Conservation (phyloP, 1,140 invertebrate genomes). For the Camponotus pennsylvanicus region DNA sequence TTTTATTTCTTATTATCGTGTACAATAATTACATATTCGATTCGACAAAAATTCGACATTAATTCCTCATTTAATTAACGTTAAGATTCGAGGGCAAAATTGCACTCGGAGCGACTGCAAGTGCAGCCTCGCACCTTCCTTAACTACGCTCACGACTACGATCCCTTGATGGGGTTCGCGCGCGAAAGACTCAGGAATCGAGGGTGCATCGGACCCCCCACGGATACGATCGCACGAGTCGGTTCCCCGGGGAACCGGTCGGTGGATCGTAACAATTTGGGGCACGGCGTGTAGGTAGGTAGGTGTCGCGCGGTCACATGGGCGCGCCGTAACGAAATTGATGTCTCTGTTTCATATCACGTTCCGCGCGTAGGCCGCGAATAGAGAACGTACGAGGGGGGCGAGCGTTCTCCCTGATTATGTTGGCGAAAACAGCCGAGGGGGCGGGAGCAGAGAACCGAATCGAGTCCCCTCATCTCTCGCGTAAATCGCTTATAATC, state of each 20-base stretch:
- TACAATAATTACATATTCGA: background rate
- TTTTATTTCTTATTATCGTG: background rate
- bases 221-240: constrained; percentile 70
- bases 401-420: constrained; percentile 67
- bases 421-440: constrained; percentile 48
- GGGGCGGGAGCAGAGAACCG: background rate
- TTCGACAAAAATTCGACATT: background rate
- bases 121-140: constrained; percentile 14
- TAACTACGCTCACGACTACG: background rate
- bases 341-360: constrained; percentile 77
- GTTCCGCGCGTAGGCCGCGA: constrained; percentile 68
- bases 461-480: constrained; percentile 7
- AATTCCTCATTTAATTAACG: background rate
- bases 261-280: constrained; percentile 77
- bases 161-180: constrained; percentile 1
- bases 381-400: constrained; percentile 44
- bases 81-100: background rate
- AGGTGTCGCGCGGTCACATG: constrained; percentile 77
- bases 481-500: constrained; percentile 26
- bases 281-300: constrained; percentile 64
- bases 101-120: background rate
- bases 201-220: constrained; percentile 39
- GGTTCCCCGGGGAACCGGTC: constrained; percentile 67
- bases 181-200: constrained; percentile 33
- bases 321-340: constrained; percentile 74